Base-by-base conservation (phyloP, 2,888 invertebrate genomes). In the Chaetoderma sp. region DNA sequence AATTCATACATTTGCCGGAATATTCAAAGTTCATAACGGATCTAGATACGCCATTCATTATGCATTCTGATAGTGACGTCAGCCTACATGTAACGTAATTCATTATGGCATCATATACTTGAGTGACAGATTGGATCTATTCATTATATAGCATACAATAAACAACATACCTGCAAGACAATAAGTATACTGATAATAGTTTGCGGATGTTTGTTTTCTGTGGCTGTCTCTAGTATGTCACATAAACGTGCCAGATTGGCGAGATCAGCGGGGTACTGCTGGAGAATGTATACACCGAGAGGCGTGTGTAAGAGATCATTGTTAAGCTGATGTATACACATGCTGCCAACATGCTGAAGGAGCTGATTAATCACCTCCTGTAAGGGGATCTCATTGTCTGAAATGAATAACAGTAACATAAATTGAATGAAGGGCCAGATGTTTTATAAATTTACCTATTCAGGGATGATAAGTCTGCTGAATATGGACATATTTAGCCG, bases 151-250 rank as follows among this genome's bases (percentile, higher is more conserved):
- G n/a, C n/a, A n/a, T n/a, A n/a, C n/a, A n/a, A n/a, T n/a, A n/a
- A n/a, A n/a, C n/a, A n/a, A n/a, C n/a, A n/a, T 67, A 85, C 85
- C 82, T 86, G 84, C 57, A 85, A 60, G 0, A 83, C 78, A 49
- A 86, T 74, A 8, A 86, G 76, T 25, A 77, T 72, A 71, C 83
- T 82, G 25, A 80, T 77, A 39, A 82, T 76, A 23, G 79, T 79
- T 62, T 80, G 79, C 5, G 73, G 68, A 44, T 85, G 79, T 8
- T 72, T 63, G 16, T 71, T 74, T 2, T 70, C 60, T 28, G 85
- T 70, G 18, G 83, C 81, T 44, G 76, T 74, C 42, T 81, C 78
- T 58, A 86, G 71, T 27, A 86, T 81, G 70, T 83, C 82, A 64
- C 80, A 79, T 60, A 83, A 76, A 47, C 83, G 72, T 13, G 70